These are phyloP conservation scores for Rhodeus uyekii DNA, from an alignment of 2,797 vertebrate genomes.

Conservation along the genomic window DNA sequence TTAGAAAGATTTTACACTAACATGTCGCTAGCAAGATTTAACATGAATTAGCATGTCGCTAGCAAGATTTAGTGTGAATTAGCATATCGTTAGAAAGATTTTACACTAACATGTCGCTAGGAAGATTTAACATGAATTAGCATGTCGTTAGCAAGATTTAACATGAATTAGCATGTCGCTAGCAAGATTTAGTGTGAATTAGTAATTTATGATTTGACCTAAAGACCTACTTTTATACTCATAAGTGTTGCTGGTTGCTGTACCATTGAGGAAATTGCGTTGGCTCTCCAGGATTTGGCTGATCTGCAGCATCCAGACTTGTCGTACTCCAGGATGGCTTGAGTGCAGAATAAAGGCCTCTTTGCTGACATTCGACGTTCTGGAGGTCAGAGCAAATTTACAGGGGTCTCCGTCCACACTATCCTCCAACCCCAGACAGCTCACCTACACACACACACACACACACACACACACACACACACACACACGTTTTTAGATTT, in stretches of 20 bases:
- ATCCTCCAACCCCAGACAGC: slow-evolving; percentile 94
- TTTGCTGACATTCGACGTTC: slow-evolving; percentile 76
- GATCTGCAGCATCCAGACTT: slow-evolving; percentile 97
- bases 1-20: too few relatives aligned
- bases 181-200: too few relatives aligned
- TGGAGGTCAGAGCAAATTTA: slow-evolving; percentile 92
- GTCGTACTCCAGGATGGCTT: slow-evolving; percentile 88
- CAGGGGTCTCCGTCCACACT: slow-evolving; percentile 91
- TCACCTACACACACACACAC: slow-evolving; percentile 78
- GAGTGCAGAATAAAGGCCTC: slow-evolving; percentile 94
- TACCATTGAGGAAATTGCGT: slow-evolving; percentile 97
- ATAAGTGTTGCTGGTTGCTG: background rate
- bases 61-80: too few relatives aligned
- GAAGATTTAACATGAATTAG: too few relatives aligned
- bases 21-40: too few relatives aligned
- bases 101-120: too few relatives aligned
- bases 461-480: too few relatives aligned
- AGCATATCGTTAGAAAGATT: too few relatives aligned
- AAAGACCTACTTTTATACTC: background rate
- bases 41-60: too few relatives aligned
- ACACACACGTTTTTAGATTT: background rate
- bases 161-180: too few relatives aligned
- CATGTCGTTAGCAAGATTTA: too few relatives aligned
- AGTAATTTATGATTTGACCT: background rate
- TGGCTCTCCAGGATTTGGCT: slow-evolving; percentile 97